phyloP scores from a whole-genome alignment of 2,797 vertebrate genomes.

The Loris lydekkerianus region DNA sequence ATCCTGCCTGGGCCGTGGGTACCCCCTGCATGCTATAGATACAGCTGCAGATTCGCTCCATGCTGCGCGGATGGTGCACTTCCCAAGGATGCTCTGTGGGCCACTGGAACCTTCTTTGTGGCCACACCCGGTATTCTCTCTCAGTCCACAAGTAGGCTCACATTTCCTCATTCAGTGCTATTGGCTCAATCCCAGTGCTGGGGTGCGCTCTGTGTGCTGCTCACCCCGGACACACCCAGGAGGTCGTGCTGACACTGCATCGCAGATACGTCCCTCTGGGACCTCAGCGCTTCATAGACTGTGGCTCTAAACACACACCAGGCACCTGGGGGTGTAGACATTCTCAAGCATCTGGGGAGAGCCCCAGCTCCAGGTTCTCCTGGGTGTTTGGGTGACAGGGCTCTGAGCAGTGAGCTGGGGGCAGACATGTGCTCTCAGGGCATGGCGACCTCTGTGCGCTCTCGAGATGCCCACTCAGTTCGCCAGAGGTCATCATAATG shows the following conservation, averaged over 20 bases:
- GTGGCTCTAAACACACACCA: rapidly evolving
- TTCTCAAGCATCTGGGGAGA: background rate
- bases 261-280: background rate
- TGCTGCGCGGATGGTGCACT: rapidly evolving
- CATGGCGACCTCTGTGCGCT: background rate
- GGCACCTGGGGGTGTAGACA: background rate
- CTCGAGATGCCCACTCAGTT: no score
- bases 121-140: background rate
- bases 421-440: rapidly evolving
- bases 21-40: rapidly evolving
- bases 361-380: background rate
- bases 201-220: rapidly evolving
- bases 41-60: rapidly evolving
- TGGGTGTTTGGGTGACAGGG: rapidly evolving
- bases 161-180: background rate
- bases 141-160: rapidly evolving
- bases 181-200: background rate
- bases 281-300: rapidly evolving
- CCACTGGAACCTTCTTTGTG: background rate
- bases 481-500: rapidly evolving
- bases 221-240: rapidly evolving
- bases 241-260: rapidly evolving
- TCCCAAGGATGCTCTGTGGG: background rate
- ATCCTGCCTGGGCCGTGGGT: background rate
- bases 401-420: rapidly evolving